These are phyloP conservation scores for Glaucopsyche alexis DNA, from an alignment of 2,888 invertebrate genomes.

Conservation along the genomic window DNA sequence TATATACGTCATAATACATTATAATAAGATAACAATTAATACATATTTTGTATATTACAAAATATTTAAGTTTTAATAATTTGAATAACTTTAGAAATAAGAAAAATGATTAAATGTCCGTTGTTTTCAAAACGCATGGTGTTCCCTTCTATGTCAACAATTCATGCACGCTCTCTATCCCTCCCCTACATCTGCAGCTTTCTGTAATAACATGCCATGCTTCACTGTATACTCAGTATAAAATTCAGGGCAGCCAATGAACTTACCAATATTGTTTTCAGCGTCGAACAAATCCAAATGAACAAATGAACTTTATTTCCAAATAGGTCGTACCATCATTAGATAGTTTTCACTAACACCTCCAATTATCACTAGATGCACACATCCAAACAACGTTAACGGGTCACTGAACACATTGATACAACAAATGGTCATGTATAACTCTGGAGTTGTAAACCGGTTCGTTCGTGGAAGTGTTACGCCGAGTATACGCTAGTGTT, in stretches of 20 bases:
- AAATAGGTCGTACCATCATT: slow-evolving; percentile 53
- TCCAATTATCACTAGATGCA: slow-evolving; percentile 44
- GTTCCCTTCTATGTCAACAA: slow-evolving; percentile 65
- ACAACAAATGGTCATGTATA: slow-evolving; percentile 55
- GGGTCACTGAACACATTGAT: slow-evolving; percentile 57
- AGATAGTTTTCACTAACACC: slow-evolving; percentile 48
- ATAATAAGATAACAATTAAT: no score
- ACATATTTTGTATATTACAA: no score
- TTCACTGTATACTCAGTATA: slow-evolving; percentile 44
- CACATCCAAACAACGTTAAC: slow-evolving; percentile 50
- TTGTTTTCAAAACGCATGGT: slow-evolving; percentile 44
- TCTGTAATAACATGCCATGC: slow-evolving; percentile 52
- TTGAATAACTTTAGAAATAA: not conserved
- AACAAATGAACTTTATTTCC: slow-evolving; percentile 47
- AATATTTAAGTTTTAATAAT: no score
- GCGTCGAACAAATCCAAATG: slow-evolving; percentile 55
- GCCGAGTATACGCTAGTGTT: slow-evolving; percentile 53
- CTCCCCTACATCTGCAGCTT: slow-evolving; percentile 61
- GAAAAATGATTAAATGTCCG: slow-evolving; percentile 31
- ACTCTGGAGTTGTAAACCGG: slow-evolving; percentile 66
- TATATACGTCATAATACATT: no score
- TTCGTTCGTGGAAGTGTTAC: slow-evolving; percentile 63
- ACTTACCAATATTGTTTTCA: slow-evolving; percentile 60
- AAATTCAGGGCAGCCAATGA: slow-evolving; percentile 42
- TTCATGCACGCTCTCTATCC: slow-evolving; percentile 60